Evolutionary conservation across 2,888 invertebrate species (phyloP), one percentile per base, ranked within the genome.

Genomic region (Micropterix aruncella): DNA sequence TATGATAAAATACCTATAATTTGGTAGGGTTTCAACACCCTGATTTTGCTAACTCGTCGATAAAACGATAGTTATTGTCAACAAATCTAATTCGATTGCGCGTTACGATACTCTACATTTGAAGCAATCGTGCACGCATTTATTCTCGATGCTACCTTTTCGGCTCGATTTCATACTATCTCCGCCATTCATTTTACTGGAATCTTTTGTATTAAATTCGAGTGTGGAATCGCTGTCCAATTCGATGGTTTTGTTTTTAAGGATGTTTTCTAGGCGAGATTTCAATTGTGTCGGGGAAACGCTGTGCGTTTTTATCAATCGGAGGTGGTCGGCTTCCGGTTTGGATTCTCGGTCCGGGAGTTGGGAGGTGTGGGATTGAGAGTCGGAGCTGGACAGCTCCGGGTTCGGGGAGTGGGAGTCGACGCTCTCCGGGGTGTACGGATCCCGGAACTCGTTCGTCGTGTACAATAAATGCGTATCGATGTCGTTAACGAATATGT

Each of bases 351-450:
- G 27, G 12, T 27, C 27, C 5, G 5, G 7, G 27, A 27, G 5
- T 5, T 5, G 3, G 19, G 43, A 36, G n/a, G 16, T 12, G 9
- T 41, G 19, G 2, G 46, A 46, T 9, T 42, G 43, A 39, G 43
- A 43, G 3, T 63, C 65, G 0, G 63, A 62, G 0, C 57, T 59
- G 0, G 59, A 53, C 7, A 39, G 41, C 37, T 69, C 77, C 0
- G 74, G 69, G 48, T 72, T 70, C 0, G 86, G 85, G 39, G 83
- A 81, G 54, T 78, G 83, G 16, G 85, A 84, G 55, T 86, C 86
- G 50, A 79, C 72, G 59, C 84, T 85, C 55, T 87, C 87, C n/a
- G 87, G 87, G 0, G 87, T 87, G 54, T 87, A 87, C 0, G 87
- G 86, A 53, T 84, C 84, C 54, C 78, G 63, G 55, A 65, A 67